Conservation (phyloP, 2,113 vertebrate species). For the Hippocampus zosterae region DNA sequence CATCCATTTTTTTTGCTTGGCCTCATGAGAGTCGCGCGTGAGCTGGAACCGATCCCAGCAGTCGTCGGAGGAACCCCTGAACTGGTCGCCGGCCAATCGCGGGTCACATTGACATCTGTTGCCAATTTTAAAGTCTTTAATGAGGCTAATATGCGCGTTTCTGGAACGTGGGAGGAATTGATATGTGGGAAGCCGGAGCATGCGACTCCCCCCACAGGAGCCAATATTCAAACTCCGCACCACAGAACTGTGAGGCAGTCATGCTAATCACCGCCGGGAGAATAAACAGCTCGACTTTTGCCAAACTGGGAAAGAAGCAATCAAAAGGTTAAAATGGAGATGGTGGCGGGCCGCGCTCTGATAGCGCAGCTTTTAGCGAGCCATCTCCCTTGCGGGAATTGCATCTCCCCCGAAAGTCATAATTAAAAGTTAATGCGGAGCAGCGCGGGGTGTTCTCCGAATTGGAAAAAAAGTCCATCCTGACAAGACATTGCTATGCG, state of each 20-base stretch:
- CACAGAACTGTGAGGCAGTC: not conserved
- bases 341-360: slow-evolving; percentile 25
- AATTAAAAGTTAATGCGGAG: slow-evolving; percentile 69
- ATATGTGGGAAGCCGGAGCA: too few relatives aligned
- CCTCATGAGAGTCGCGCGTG: not conserved
- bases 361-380: slow-evolving; percentile 29
- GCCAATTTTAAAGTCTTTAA: too few relatives aligned
- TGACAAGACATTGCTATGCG: slow-evolving; percentile 60
- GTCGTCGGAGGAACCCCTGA: too few relatives aligned
- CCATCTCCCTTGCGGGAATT: slow-evolving; percentile 54
- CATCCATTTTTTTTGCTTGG: too few relatives aligned
- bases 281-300: not conserved
- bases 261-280: not conserved
- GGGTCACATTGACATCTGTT: too few relatives aligned
- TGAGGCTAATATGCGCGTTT: too few relatives aligned
- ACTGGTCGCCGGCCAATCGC: too few relatives aligned
- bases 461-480: slow-evolving; percentile 40
- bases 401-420: slow-evolving; percentile 59
- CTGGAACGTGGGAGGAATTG: too few relatives aligned
- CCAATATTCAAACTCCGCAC: not conserved
- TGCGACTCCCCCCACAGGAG: not conserved
- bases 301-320: not conserved
- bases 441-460: slow-evolving; percentile 49
- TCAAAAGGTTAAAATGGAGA: slow-evolving; percentile 12
- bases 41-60: not conserved